A percentile compares a stretch with the other conserved stretches of the same genome.
phyloP scores from a whole-genome alignment of 2,888 invertebrate genomes.

The Spisula solida region DNA sequence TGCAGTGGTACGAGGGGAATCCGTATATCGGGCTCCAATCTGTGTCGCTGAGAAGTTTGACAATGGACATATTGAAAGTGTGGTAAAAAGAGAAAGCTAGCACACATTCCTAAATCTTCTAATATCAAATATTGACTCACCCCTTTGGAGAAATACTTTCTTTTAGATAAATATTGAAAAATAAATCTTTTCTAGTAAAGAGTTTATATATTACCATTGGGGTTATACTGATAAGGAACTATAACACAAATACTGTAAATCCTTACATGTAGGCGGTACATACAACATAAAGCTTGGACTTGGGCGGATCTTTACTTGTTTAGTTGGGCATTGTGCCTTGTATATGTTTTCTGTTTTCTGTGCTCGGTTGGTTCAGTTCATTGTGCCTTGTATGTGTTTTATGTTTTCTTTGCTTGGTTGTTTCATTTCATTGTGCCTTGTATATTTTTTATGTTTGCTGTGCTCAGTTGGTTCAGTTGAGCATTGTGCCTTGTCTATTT shows the following conservation, averaged over 20 bases:
- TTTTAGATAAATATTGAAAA: conserved; percentile 21
- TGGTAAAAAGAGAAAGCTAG: background rate
- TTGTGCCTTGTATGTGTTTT: too few relatives aligned
- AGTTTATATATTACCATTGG: background rate
- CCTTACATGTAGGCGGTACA: background rate
- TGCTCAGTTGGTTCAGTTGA: too few relatives aligned
- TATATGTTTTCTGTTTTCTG: too few relatives aligned
- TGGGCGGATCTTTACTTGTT: too few relatives aligned
- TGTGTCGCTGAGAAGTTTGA: background rate
- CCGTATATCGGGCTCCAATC: background rate
- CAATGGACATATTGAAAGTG: background rate
- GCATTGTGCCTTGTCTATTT: too few relatives aligned
- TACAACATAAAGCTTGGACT: too few relatives aligned
- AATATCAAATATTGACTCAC: conserved; percentile 22
- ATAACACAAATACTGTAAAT: conserved; percentile 1
- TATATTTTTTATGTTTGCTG: too few relatives aligned
- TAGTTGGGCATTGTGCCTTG: too few relatives aligned
- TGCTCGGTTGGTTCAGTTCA: too few relatives aligned
- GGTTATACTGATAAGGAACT: conserved; percentile 2
- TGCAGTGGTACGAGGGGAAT: background rate
- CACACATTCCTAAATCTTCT: conserved; percentile 7
- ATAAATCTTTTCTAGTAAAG: conserved; percentile 4
- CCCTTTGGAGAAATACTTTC: background rate
- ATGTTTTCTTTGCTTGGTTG: too few relatives aligned
- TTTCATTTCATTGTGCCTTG: too few relatives aligned